A percentile compares a stretch with the other conserved stretches of the same genome.
Conservation (phyloP, 2,888 invertebrate genomes). For the Chymomyza amoena region DNA sequence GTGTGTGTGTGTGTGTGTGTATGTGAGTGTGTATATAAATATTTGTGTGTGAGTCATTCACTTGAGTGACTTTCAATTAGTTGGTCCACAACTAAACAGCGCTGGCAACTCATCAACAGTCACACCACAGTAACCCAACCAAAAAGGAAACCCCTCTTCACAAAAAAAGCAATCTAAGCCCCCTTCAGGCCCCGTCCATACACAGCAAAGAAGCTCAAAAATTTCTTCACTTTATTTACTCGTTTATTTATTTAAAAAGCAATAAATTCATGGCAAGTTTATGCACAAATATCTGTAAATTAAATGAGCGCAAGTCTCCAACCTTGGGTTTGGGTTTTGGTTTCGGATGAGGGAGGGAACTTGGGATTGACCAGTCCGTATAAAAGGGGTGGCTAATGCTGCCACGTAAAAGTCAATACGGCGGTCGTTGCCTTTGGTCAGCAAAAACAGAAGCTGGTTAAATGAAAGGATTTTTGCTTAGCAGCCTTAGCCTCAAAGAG, state of each 20-base stretch:
- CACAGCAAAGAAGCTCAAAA: background rate
- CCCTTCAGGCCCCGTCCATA: background rate
- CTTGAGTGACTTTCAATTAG: conserved; percentile 77
- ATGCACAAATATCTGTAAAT: conserved; percentile 71
- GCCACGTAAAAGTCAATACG: background rate
- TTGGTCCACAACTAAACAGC: conserved; percentile 59
- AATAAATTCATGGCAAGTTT: conserved; percentile 76
- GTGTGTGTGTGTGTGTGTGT: background rate
- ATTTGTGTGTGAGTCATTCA: conserved; percentile 39
- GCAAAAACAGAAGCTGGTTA: conserved; percentile 16
- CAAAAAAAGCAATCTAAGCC: background rate
- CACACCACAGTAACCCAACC: conserved; percentile 1
- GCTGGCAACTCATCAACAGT: background rate
- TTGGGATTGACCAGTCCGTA: background rate
- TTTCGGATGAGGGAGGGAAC: background rate
- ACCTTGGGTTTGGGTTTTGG: background rate
- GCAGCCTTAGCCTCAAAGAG: background rate
- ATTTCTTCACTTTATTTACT: conserved; percentile 67
- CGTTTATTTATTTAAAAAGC: conserved; percentile 76
- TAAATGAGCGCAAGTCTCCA: conserved; percentile 56
- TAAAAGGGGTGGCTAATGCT: conserved; percentile 3
- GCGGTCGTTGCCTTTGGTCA: background rate
- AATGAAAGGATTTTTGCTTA: conserved; percentile 32
- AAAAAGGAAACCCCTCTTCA: background rate
- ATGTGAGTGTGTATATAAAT: no score